These are phyloP conservation scores for Anolis carolinensis DNA, from an alignment of 2,113 vertebrate genomes.

Conservation along the genomic window DNA sequence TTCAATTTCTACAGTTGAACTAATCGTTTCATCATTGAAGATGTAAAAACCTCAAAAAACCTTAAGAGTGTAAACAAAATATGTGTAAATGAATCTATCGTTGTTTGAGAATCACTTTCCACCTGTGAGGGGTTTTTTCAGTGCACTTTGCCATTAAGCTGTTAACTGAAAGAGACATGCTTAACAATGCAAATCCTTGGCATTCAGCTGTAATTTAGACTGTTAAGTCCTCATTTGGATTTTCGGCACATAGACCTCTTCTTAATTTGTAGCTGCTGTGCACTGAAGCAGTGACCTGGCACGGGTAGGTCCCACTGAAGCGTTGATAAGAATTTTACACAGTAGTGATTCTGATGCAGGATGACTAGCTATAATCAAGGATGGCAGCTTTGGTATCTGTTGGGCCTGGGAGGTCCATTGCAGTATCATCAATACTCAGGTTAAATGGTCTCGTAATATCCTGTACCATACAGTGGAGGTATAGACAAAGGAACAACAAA, in stretches of 20 bases:
- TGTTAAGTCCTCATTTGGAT: slow-evolving; percentile 45
- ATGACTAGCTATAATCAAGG: not conserved
- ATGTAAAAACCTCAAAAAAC: slow-evolving; percentile 35
- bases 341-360: not conserved
- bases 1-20: slow-evolving; percentile 50
- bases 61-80: slow-evolving; percentile 44
- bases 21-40: slow-evolving; percentile 49
- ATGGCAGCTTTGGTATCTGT: not conserved
- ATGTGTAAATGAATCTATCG: slow-evolving; percentile 44
- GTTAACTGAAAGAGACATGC: slow-evolving; percentile 53
- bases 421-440: not conserved
- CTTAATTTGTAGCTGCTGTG: not conserved
- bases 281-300: not conserved
- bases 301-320: not conserved
- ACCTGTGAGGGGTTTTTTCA: slow-evolving; percentile 25
- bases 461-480: not conserved
- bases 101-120: slow-evolving; percentile 40
- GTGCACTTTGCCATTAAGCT: slow-evolving; percentile 57
- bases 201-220: slow-evolving; percentile 7
- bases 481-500: not conserved
- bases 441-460: not conserved
- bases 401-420: not conserved
- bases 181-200: slow-evolving; percentile 1
- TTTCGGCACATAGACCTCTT: slow-evolving; percentile 22
- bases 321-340: not conserved